Percentiles rank a stretch among this genome's conserved stretches.
These are phyloP conservation scores for Macrotis lagotis DNA, from an alignment of 2,113 vertebrate species.

Conservation along the genomic window DNA sequence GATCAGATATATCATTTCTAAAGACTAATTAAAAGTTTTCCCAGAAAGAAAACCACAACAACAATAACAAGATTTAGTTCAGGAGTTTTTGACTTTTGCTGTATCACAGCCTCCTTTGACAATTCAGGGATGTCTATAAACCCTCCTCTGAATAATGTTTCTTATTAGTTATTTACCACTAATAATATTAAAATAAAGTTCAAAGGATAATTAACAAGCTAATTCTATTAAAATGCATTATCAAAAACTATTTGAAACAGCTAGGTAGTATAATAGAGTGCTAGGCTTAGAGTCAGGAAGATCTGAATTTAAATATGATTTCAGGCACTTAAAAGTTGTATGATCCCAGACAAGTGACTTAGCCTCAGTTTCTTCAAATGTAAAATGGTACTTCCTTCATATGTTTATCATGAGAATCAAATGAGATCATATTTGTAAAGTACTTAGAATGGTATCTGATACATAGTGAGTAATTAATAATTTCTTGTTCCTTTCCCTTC, in stretches of 20 bases:
- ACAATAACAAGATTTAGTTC: neutral
- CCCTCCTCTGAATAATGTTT: neutral
- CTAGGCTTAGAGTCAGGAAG: too few relatives aligned
- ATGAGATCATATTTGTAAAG: neutral
- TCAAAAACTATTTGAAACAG: neutral
- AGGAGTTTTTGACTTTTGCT: neutral
- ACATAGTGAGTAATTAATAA: neutral
- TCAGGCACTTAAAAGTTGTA: neutral
- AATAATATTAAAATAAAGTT: neutral
- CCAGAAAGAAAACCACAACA: neutral
- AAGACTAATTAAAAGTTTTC: constrained; percentile 66
- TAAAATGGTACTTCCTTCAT: neutral
- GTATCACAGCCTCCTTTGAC: neutral
- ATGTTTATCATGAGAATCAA: neutral
- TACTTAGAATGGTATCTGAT: neutral
- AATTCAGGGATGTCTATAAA: neutral
- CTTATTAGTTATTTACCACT: neutral
- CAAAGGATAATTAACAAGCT: neutral
- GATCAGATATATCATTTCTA: constrained; percentile 64
- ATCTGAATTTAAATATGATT: too few relatives aligned
- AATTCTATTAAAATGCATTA: neutral
- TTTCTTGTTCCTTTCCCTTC: neutral
- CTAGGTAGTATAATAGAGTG: neutral
- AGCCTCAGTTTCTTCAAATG: neutral
- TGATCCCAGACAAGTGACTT: neutral